These are phyloP conservation scores for Scaptomyza hsui DNA, from an alignment of 1,140 invertebrate genomes.

Conservation along the genomic window DNA sequence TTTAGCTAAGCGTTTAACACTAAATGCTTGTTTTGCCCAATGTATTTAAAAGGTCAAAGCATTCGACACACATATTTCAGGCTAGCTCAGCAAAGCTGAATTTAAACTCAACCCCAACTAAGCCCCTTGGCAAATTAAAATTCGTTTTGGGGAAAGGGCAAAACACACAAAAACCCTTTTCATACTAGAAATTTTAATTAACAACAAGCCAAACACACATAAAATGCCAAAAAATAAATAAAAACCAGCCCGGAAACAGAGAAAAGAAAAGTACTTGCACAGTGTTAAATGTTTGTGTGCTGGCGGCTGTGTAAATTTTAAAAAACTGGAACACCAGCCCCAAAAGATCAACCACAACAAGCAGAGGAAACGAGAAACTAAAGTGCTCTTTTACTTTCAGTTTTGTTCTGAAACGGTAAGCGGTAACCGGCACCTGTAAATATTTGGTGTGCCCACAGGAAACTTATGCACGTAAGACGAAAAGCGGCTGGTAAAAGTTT, in stretches of 20 bases:
- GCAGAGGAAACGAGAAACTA: background rate
- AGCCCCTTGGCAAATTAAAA: slow-evolving; percentile 2
- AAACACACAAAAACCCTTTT: slow-evolving; percentile 38
- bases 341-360: slow-evolving; percentile 64
- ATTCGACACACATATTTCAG: slow-evolving; percentile 6
- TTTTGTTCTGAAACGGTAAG: background rate
- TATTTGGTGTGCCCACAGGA: slow-evolving; percentile 54
- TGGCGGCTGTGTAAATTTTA: slow-evolving; percentile 42
- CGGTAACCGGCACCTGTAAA: slow-evolving; percentile 48
- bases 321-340: slow-evolving; percentile 6
- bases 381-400: slow-evolving; percentile 7
- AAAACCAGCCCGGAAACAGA: slow-evolving; percentile 7
- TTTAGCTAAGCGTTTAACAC: slow-evolving; percentile 11
- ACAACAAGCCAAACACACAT: slow-evolving; percentile 37
- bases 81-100: background rate
- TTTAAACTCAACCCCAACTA: background rate
- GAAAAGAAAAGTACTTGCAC: slow-evolving; percentile 43
- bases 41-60: background rate
- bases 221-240: background rate
- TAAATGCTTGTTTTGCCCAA: slow-evolving; percentile 21
- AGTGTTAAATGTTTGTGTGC: slow-evolving; percentile 65
- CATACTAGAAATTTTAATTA: slow-evolving; percentile 49
- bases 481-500: slow-evolving; percentile 21
- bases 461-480: slow-evolving; percentile 32
- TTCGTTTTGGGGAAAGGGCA: background rate